Conservation (phyloP, 1,140 invertebrate genomes). For the Pemphigus obesinymphae region DNA sequence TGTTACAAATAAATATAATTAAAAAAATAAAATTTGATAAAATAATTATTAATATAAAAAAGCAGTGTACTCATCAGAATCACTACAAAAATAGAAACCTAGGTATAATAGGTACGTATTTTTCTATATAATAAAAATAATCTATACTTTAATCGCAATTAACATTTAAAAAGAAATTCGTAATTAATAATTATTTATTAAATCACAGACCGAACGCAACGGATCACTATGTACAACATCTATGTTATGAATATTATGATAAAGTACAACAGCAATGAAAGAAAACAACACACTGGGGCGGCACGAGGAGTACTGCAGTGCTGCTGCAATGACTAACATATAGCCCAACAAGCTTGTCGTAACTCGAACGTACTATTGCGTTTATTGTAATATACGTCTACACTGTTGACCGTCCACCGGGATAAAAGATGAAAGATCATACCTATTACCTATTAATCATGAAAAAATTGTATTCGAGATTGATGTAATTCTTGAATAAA, state of each 20-base stretch:
- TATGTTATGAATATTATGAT: neutral
- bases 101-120: no score
- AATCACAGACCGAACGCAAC: neutral
- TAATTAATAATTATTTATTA: neutral
- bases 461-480: no score
- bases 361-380: no score
- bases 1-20: neutral
- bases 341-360: neutral
- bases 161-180: neutral
- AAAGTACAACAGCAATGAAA: neutral
- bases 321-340: neutral
- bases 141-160: no score
- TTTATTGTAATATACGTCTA: no score
- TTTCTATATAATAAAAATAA: neutral
- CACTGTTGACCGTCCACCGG: no score
- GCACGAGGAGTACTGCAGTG: constrained; percentile 11
- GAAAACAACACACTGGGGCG: neutral
- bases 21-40: neutral
- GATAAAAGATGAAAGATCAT: no score
- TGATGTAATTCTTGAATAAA: no score
- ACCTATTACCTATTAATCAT: no score
- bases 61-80: no score
- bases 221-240: neutral
- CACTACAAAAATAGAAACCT: no score
- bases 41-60: no score